A percentile compares a stretch with the other conserved stretches of the same genome.
Evolutionary conservation across 2,113 vertebrate genomes (phyloP).

Genomic region (Parus major): DNA sequence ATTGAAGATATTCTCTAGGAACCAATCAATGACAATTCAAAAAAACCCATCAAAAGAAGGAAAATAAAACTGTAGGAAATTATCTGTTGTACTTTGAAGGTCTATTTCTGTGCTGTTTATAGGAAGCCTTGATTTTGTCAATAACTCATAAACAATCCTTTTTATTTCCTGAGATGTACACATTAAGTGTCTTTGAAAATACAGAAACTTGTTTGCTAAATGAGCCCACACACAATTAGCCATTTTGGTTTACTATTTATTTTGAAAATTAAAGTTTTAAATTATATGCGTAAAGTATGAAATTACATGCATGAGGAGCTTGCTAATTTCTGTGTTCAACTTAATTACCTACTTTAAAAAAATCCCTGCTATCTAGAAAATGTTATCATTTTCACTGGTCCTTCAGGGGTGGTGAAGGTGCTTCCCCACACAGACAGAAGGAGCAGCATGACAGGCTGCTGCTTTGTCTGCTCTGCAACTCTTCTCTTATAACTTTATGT

Average conservation of each 20-base stretch:
- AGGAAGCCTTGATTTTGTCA: neutral
- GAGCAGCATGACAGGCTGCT: neutral
- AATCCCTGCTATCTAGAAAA: neutral
- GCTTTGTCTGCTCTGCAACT: neutral
- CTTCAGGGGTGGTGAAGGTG: neutral
- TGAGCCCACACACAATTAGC: neutral
- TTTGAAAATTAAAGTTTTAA: neutral
- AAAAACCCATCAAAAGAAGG: neutral
- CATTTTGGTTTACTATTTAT: neutral
- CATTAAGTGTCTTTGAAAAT: neutral
- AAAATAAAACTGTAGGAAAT: neutral
- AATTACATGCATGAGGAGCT: neutral
- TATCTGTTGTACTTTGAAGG: neutral
- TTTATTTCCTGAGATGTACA: neutral
- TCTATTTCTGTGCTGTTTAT: neutral
- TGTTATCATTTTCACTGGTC: neutral
- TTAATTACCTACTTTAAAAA: neutral
- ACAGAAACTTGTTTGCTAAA: neutral
- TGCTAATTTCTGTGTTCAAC: neutral
- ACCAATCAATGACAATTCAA: neutral
- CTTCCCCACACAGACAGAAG: neutral
- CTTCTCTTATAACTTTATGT: neutral
- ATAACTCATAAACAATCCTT: neutral
- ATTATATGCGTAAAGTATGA: neutral
- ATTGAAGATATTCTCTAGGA: neutral